Base-by-base conservation (phyloP, 2,113 vertebrate genomes). In the Siniperca knerii region DNA sequence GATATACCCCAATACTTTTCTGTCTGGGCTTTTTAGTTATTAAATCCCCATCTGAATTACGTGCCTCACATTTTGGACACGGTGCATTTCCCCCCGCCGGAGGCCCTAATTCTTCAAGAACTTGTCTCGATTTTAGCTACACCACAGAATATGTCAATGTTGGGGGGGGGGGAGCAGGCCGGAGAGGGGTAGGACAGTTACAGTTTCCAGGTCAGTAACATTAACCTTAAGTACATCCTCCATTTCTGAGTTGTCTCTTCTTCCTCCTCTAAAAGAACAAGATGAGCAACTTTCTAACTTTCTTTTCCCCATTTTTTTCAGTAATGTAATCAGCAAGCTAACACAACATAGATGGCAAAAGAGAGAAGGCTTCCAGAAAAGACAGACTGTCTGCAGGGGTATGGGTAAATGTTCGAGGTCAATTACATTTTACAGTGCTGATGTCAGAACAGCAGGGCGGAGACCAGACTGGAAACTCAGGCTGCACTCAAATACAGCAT, bases 131-230 rank as follows among this genome's bases (percentile, higher is more conserved):
- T 52, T 70, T 78, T 33, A 76, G 70, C 23, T n/a, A 4, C 23
- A 79, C 68, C 57, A 61, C 61, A 35, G 61, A 66, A 60, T 55
- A 54, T 73, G n/a, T 61, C 73, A 78, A 33, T 50, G 54, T 25
- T 68, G 40, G 37, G 8, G 11, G 8, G 8, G 37, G 12, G 4
- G 2, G 20, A 44, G 62, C 60, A 57, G 84, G 33, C 48, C 2
- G 40, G 13, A 21, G 25, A 62, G 40, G 12, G 20, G 23, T 54
- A 9, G 6, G 10, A 79, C 54, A 71, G 16, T 66, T 83, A 50
- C 75, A 85, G 29, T 68, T 77, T 85, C 75, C 61, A 79, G 84
- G 61, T 89, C 79, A 78, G 84, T 46, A 69, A 79, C 81, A 81
- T 69, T 83, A 87, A 85, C 89, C 75, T 73, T 23, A 46, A 37